Evolutionary conservation across 2,888 invertebrate genomes (phyloP).

Genomic region (Isoperla grammatica): DNA sequence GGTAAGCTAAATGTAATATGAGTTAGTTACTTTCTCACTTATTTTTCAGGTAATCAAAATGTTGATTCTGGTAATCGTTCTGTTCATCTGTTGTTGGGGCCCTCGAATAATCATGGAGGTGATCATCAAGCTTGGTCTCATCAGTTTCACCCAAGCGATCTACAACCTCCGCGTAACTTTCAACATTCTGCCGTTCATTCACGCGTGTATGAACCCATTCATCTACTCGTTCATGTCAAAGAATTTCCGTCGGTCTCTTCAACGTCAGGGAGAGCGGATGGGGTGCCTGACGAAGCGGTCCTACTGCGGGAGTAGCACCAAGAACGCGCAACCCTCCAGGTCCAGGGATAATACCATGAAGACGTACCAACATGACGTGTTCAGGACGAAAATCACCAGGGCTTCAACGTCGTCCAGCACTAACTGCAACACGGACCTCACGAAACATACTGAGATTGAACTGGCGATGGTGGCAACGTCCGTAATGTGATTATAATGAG

Average conservation of each 20-base stretch:
- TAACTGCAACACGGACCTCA: too few species aligned
- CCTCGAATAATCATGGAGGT: constrained; percentile 45
- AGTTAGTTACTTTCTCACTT: constrained; percentile 7
- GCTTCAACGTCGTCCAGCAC: too few species aligned
- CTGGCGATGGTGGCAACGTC: too few species aligned
- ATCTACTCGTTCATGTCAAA: constrained; percentile 38
- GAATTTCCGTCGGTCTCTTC: constrained; percentile 25
- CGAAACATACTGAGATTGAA: too few species aligned
- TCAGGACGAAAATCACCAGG: too few species aligned
- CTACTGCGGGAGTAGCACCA: too few species aligned
- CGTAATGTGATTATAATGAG: too few species aligned
- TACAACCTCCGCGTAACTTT: constrained; percentile 40
- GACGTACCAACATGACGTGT: too few species aligned
- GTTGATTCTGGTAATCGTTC: constrained; percentile 46
- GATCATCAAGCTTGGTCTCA: constrained; percentile 39
- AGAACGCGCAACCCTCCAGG: too few species aligned
- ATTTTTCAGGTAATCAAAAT: constrained; percentile 48
- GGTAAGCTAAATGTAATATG: too few species aligned
- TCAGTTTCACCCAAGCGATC: constrained; percentile 36
- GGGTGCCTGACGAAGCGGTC: neutral
- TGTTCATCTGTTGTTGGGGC: constrained; percentile 49
- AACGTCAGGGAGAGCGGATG: constrained; percentile 11
- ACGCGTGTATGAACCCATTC: constrained; percentile 42
- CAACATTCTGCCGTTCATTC: constrained; percentile 41
- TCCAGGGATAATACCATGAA: too few species aligned